A percentile compares a stretch with the other conserved stretches of the same genome.
Conservation (phyloP, 2,113 vertebrate species). For the Tilapia sparmanii region DNA sequence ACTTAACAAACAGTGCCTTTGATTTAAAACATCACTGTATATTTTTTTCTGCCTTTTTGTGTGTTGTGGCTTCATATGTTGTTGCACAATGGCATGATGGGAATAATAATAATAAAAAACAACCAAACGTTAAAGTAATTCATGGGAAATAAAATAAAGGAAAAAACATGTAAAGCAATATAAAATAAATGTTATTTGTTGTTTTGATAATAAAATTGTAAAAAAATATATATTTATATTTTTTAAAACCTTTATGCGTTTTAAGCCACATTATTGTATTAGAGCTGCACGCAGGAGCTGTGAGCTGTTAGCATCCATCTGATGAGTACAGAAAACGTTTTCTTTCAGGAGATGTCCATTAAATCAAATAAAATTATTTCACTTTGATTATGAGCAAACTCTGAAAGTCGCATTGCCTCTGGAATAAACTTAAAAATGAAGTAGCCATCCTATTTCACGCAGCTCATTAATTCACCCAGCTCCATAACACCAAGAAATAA, state of each 20-base stretch:
- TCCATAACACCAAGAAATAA: neutral
- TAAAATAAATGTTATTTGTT: constrained; percentile 29
- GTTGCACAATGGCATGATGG: constrained; percentile 27
- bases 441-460: neutral
- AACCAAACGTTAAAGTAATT: neutral
- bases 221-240: neutral
- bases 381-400: neutral
- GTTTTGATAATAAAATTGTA: constrained; percentile 71
- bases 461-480: neutral
- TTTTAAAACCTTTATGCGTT: constrained; percentile 8
- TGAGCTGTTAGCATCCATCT: neutral
- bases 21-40: constrained; percentile 15
- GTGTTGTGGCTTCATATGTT: constrained; percentile 1
- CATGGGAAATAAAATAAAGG: constrained; percentile 11
- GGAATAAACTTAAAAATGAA: neutral
- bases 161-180: constrained; percentile 21
- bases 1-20: constrained; percentile 58
- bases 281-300: neutral
- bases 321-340: fast-evolving
- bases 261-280: constrained; percentile 8
- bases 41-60: neutral
- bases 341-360: neutral
- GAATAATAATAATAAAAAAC: neutral
- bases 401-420: neutral
- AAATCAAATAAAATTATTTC: neutral